A percentile compares a stretch with the other conserved stretches of the same genome.
These are phyloP conservation scores for Peromyscus aztecus DNA, from an alignment of 2,797 vertebrate species.

Conservation along the genomic window DNA sequence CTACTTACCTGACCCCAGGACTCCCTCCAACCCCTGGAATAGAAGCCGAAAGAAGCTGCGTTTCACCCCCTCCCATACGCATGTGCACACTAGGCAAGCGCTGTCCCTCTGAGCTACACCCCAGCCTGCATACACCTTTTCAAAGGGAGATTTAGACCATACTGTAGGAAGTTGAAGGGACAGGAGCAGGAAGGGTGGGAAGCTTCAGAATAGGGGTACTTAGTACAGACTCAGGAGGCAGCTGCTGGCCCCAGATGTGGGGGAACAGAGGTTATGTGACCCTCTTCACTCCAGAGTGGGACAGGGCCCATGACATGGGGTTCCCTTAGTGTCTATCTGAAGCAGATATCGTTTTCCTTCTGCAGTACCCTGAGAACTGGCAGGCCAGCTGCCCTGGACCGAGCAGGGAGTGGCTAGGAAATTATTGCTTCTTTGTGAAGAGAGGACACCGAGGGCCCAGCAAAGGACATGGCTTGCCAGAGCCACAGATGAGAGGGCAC, in stretches of 20 bases:
- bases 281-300: neutral
- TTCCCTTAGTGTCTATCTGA: neutral
- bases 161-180: neutral
- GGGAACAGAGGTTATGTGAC: neutral
- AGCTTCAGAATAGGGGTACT: neutral
- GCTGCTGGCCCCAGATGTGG: neutral
- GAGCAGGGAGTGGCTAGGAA: neutral
- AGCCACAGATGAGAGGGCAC: neutral
- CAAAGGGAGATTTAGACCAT: neutral
- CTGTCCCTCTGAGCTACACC: neutral
- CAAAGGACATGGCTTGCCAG: neutral
- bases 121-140: neutral
- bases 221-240: neutral
- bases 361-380: conserved; percentile 26
- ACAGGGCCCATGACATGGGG: neutral
- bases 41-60: neutral
- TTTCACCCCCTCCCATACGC: neutral
- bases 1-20: conserved; percentile 74
- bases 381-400: neutral
- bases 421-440: conserved; percentile 59
- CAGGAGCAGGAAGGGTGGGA: neutral
- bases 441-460: neutral
- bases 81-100: neutral
- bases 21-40: neutral
- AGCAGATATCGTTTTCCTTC: conserved; percentile 50